phyloP scores from a whole-genome alignment of 1,140 invertebrate species.

The Musca domestica region DNA sequence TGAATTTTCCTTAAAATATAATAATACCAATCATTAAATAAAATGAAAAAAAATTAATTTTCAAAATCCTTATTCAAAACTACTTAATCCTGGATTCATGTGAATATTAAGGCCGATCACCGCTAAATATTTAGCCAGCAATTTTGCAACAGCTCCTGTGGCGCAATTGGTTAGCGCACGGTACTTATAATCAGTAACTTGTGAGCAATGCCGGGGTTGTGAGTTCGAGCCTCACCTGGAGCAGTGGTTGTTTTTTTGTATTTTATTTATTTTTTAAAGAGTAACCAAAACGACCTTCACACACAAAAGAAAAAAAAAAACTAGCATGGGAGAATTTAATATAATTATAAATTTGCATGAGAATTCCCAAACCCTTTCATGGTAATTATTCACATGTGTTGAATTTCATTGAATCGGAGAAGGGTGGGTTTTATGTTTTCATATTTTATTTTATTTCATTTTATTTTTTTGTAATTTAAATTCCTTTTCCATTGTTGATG shows the following conservation, averaged over 20 bases:
- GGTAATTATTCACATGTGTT: neutral
- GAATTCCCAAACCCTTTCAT: neutral
- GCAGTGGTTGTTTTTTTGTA: slow-evolving; percentile 56
- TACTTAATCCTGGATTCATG: neutral
- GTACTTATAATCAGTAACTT: slow-evolving; percentile 88
- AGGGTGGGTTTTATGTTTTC: no score
- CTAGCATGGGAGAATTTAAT: neutral
- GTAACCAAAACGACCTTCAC: no score
- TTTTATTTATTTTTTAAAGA: slow-evolving; percentile 16
- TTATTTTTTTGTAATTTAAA: no score
- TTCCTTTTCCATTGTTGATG: no score
- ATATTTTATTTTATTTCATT: no score
- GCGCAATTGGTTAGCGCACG: slow-evolving; percentile 98
- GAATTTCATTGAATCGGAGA: neutral
- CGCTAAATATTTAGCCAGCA: neutral
- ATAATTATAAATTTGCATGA: neutral
- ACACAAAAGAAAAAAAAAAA: no score
- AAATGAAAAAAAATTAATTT: neutral
- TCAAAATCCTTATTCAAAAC: neutral
- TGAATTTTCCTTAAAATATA: no score
- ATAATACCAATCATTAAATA: no score
- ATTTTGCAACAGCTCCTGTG: slow-evolving; percentile 69
- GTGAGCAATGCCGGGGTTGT: slow-evolving; percentile 94
- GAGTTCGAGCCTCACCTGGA: slow-evolving; percentile 96
- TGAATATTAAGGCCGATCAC: neutral